Conservation (phyloP, 2,113 vertebrate genomes). For the Hirundichthys speculiger region DNA sequence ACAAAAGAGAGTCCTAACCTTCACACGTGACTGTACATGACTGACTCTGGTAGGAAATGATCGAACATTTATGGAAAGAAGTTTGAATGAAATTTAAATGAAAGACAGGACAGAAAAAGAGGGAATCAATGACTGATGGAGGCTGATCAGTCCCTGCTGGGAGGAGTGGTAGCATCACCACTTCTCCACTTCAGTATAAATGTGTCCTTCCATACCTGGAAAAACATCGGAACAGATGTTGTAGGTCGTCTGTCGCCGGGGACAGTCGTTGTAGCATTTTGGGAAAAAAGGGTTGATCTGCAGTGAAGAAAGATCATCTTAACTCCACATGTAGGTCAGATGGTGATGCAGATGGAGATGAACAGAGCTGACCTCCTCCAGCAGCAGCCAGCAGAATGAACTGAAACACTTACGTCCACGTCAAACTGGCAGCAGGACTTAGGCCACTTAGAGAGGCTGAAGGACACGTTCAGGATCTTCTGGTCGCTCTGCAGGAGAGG, state of each 20-base stretch:
- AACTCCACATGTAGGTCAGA: neutral
- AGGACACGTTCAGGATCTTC: slow-evolving; percentile 46
- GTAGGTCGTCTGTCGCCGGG: slow-evolving; percentile 6
- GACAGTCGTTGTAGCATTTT: slow-evolving; percentile 74
- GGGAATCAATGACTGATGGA: too few species aligned
- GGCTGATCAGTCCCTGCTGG: too few species aligned
- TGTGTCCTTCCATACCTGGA: neutral
- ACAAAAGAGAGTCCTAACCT: too few species aligned
- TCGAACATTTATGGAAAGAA: too few species aligned
- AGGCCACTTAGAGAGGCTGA: slow-evolving; percentile 62
- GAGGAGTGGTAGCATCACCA: too few species aligned
- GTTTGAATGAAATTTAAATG: too few species aligned
- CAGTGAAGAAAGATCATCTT: neutral
- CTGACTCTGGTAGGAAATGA: too few species aligned
- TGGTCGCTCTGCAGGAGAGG: slow-evolving; percentile 36
- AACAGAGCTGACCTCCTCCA: neutral
- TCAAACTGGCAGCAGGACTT: slow-evolving; percentile 70
- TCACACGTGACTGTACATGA: too few species aligned
- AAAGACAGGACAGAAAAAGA: too few species aligned
- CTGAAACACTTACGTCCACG: slow-evolving; percentile 54
- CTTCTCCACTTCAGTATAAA: too few species aligned
- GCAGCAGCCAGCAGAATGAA: neutral
- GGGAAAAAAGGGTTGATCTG: slow-evolving; percentile 79
- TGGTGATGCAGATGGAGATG: neutral
- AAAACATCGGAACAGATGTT: slow-evolving; percentile 30